Base-by-base conservation (phyloP, 2,797 vertebrate genomes). In the Melanotaenia maccullochi region DNA sequence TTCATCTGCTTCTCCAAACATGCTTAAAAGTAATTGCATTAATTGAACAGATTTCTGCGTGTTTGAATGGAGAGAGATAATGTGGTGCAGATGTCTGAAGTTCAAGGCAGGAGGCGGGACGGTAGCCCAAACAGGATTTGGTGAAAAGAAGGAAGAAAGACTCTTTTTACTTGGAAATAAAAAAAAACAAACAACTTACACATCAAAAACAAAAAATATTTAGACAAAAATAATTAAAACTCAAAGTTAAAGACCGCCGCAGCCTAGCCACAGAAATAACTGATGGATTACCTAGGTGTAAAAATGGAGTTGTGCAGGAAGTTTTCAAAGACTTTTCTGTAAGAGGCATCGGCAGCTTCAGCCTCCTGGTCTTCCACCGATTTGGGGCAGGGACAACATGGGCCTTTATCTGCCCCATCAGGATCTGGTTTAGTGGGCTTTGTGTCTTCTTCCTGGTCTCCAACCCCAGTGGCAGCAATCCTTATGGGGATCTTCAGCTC, bases 251-350 rank as follows among this genome's bases (percentile, higher is more conserved):
- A 60, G 8, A 25, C 9, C 18, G 60, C 40, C 1, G 2, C 8
- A 47, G 36, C 16, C 4, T 44, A 32, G 3, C 20, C n/a, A 62
- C 44, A 9, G 6, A 9, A 8, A 49, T 40, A 55, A 57, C 4
- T 2, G 35, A 55, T 0, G 4, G 11, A 56, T 82, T 90, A 98
- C 98, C 98, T 96, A 42, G 96, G 96, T 47, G 97, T 96, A 66
- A 99, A 99, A 89, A 99, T 99, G 32, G 96, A 96, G 86, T 99
- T 99, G 83, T 99, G 98, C 76, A 99, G 94, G 83, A 98, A 99
- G 76, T 99, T 99, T 88, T 99, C 98, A 36, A 99, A 99, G 61
- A 96, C 96, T 85, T 99, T 99, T 66, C 97, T 91, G 87, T 97
- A 98, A 60, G 96, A 96, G 0, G 95, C 97, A 18, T 99, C 96